Evolutionary conservation across 2,113 vertebrate species (phyloP), one percentile per base, ranked within the genome.

Genomic region (Barnardius zonarius): DNA sequence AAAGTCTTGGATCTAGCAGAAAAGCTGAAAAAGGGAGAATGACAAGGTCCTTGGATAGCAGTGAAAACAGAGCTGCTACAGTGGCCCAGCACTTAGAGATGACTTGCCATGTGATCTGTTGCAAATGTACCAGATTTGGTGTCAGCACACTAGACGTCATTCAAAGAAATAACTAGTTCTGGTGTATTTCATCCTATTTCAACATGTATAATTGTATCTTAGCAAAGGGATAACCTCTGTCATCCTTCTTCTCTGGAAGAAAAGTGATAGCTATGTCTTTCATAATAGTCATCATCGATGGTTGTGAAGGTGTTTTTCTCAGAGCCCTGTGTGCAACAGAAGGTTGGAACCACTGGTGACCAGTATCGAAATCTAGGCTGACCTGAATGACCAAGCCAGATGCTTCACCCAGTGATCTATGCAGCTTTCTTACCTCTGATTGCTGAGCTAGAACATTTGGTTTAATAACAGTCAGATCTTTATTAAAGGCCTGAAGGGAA

Each of bases 201-300:
- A 57, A 6, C 28, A 28, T 7, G 10, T 61, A 52, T 46, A 20
- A 25, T 54, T 66, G 25, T 67, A 10, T 33, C 6, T 72, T 74
- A 59, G 52, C n/a, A 68, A 48, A 68, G 33, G 44, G 15, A 35
- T 51, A 49, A 22, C 9, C 12, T 24, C 15, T 19, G 9, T 16
- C 31, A 46, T 51, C 6, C 33, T 28, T 4, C 31, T 82, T 73
- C 24, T 66, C 25, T 44, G 46, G 48, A 49, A 57, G 23, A 76
- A 83, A 63, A 9, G 14, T 37, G 13, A 5, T 31, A 68, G 30
- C 46, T 59, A 23, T 28, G 22, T 43, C 33, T 62, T 35, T 35
- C 8, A 3, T 12, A 52, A 16, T 2, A 31, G 6, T 11, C 1
- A 1, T 25, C 39, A 37, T 33, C 35, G 52, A 3, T 11, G 25